Conservation (phyloP, 2,797 vertebrate genomes). For the Toxotes lorentzi region DNA sequence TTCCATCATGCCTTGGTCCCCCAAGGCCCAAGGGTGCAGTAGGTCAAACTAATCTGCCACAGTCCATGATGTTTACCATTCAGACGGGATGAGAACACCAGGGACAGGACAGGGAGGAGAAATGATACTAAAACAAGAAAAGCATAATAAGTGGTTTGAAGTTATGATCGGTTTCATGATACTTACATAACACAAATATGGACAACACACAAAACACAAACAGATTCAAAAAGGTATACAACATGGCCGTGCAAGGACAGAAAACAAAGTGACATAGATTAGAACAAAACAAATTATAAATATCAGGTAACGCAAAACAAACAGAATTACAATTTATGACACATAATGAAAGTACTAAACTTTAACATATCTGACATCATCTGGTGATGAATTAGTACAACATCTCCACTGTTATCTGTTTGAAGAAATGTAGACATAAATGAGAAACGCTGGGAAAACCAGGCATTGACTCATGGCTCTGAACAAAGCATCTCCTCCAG, state of each 20-base stretch:
- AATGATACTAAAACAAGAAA: not conserved
- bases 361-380: not conserved
- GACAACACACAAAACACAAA: not conserved
- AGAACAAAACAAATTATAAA: not conserved
- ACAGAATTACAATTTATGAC: not conserved
- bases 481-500: not conserved
- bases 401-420: constrained; percentile 14
- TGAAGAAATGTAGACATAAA: constrained; percentile 20
- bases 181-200: not conserved
- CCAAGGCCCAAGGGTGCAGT: constrained; percentile 49
- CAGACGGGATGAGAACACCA: constrained; percentile 6
- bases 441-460: not conserved
- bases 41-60: constrained; percentile 74
- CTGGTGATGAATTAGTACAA: not conserved
- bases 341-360: not conserved
- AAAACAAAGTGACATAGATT: not conserved
- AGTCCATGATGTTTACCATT: constrained; percentile 43
- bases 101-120: constrained; percentile 13
- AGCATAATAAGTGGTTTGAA: not conserved
- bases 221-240: not conserved
- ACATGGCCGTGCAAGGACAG: not conserved
- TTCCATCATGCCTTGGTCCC: constrained; percentile 36
- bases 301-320: not conserved
- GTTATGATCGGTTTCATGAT: not conserved
- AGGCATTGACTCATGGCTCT: not conserved